Percentiles rank a stretch among this genome's conserved stretches.
Evolutionary conservation across 2,113 vertebrate genomes (phyloP).

Genomic region (Rhineura floridana): DNA sequence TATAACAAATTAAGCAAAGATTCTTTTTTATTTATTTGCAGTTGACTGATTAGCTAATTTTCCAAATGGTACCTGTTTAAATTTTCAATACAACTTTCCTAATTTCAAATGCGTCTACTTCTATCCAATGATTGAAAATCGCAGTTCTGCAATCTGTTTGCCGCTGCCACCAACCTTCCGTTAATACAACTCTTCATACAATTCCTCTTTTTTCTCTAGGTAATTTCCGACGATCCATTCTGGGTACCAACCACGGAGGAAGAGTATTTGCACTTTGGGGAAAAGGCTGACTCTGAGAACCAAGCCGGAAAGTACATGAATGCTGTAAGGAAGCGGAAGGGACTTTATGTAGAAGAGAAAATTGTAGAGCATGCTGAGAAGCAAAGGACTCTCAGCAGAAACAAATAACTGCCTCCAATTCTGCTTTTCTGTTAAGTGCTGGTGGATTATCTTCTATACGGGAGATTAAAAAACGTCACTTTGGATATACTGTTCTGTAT

Average conservation of each 20-base stretch:
- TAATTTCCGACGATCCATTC: slow-evolving; percentile 90
- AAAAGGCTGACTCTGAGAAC: slow-evolving; percentile 93
- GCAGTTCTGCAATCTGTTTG: not conserved
- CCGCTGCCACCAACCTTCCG: not conserved
- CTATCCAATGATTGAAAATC: not conserved
- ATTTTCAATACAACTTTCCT: not conserved
- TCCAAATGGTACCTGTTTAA: not conserved
- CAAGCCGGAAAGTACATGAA: slow-evolving; percentile 96
- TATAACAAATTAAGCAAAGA: not conserved
- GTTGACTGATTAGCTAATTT: not conserved
- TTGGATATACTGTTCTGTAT: slow-evolving; percentile 35
- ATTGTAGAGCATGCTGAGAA: slow-evolving; percentile 95
- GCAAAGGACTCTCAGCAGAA: slow-evolving; percentile 93
- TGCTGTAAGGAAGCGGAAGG: slow-evolving; percentile 90
- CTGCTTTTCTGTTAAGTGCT: not conserved
- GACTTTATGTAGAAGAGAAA: slow-evolving; percentile 94
- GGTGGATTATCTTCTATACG: slow-evolving; percentile 33
- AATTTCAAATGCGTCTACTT: not conserved
- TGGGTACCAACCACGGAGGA: slow-evolving; percentile 98
- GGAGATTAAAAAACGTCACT: slow-evolving; percentile 32
- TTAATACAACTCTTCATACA: not conserved
- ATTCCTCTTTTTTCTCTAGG: slow-evolving; percentile 65
- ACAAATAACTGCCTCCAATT: slow-evolving; percentile 80
- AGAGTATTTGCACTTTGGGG: slow-evolving; percentile 97
- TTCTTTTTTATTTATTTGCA: slow-evolving; percentile 2